Base-by-base conservation (phyloP, 2,113 vertebrate species). In the Gallinago jamesoni region DNA sequence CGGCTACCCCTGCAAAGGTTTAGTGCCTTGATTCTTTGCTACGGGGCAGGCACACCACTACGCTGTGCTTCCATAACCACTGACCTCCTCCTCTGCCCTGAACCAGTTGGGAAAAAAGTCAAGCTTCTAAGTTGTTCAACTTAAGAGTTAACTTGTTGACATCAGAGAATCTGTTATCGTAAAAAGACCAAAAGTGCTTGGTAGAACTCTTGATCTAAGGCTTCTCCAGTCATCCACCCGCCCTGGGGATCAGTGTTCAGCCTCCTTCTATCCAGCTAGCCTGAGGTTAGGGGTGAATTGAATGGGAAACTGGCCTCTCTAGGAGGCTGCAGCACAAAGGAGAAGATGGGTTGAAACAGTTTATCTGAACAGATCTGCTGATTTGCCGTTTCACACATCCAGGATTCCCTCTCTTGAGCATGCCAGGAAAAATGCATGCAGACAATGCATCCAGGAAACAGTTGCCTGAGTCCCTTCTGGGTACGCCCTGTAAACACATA, bases 51-150 rank as follows among this genome's bases (percentile, higher is more conserved):
- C 53, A 56, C 9, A 13, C 12, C 31, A 56, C 74, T 62, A 79
- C 50, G 31, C n/a, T 55, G 11, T 62, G 68, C 55, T 74, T 84
- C 48, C 63, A 1, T 33, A 30, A 68, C 24, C 48, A 52, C 10
- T 1, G 0, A 37, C 50, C 14, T 28, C 9, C 14, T 10, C 4
- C 4, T 30, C n/a, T 8, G 16, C 39, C 24, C 41, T 12, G 8
- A 60, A 48, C 41, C 57, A 72, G 37, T 28, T 55, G n/a, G 30
- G 19, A 78, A 52, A 37, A n/a, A 64, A 14, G 30, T 31, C 52
- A 53, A 84, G 39, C 59, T 73, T 41, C 56, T 69, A 43, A 80
- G 15, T 9, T 30, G 10, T 23, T 17, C 31, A 33, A 55, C 9
- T 70, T 30, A 59, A 68, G 50, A 22, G 30, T 57, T 69, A 14